Percentiles rank a stretch among this genome's conserved stretches.
phyloP scores from a whole-genome alignment of 2,797 vertebrate genomes.

The Prunella strophiata region DNA sequence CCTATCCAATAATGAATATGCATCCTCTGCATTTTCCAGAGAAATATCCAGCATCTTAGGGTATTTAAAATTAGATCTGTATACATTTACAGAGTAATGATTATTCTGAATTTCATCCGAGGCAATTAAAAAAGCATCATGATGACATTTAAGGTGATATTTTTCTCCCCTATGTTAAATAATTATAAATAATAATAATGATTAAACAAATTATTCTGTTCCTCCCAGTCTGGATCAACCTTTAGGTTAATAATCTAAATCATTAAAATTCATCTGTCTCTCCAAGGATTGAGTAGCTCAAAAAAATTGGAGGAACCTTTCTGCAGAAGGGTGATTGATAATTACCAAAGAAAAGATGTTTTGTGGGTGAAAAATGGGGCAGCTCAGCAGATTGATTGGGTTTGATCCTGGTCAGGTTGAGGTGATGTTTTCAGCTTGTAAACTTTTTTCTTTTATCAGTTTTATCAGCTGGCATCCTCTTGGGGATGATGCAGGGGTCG shows the following conservation, averaged over 20 bases:
- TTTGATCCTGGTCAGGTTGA: not conserved
- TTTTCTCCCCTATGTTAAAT: conserved; percentile 80
- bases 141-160: conserved; percentile 84
- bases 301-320: conserved; percentile 73
- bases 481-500: not conserved
- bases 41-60: conserved; percentile 63
- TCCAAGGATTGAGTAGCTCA: conserved; percentile 75
- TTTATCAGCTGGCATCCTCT: not conserved
- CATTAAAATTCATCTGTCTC: conserved; percentile 81
- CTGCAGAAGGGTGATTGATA: conserved; percentile 75
- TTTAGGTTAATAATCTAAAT: conserved; percentile 82
- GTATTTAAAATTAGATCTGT: conserved; percentile 78
- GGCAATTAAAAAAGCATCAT: conserved; percentile 81
- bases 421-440: not conserved
- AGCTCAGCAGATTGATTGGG: conserved; percentile 4
- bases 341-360: conserved; percentile 70
- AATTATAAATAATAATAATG: conserved; percentile 85
- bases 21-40: conserved; percentile 69
- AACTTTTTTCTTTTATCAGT: not conserved
- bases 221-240: conserved; percentile 76
- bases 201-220: conserved; percentile 81
- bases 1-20: conserved; percentile 55
- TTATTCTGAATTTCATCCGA: conserved; percentile 78
- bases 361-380: conserved; percentile 5
- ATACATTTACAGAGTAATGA: conserved; percentile 70